Conservation (phyloP, 1,140 invertebrate genomes). For the Scaptomyza hsui region DNA sequence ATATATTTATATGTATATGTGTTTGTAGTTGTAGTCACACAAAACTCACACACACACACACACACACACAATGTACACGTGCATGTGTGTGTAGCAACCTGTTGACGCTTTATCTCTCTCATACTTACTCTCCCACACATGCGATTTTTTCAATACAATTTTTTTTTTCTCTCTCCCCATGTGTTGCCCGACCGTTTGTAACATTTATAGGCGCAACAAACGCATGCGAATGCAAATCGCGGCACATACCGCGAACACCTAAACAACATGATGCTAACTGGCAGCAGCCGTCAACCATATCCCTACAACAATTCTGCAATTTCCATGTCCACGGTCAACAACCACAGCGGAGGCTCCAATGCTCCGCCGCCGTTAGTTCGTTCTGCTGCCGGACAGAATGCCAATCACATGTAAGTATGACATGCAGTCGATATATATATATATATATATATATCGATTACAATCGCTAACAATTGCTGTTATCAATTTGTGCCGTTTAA, state of each 20-base stretch:
- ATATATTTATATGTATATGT: too few relatives aligned
- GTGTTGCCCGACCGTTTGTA: not conserved
- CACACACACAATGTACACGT: not conserved
- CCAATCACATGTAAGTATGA: slow-evolving; percentile 76
- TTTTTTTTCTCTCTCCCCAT: slow-evolving; percentile 8
- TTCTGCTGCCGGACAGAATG: slow-evolving; percentile 77
- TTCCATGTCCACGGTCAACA: slow-evolving; percentile 81
- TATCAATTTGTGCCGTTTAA: slow-evolving; percentile 38
- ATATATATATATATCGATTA: slow-evolving; percentile 13
- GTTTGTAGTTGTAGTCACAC: not conserved
- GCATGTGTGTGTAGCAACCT: slow-evolving; percentile 29
- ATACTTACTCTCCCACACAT: slow-evolving; percentile 8
- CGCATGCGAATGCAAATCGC: slow-evolving; percentile 71
- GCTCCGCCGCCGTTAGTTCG: slow-evolving; percentile 78
- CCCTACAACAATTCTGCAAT: slow-evolving; percentile 80
- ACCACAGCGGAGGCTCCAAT: slow-evolving; percentile 69
- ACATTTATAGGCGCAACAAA: slow-evolving; percentile 63
- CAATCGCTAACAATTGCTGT: slow-evolving; percentile 16
- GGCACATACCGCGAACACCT: slow-evolving; percentile 75
- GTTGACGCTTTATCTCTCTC: slow-evolving; percentile 33
- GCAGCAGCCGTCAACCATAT: slow-evolving; percentile 72
- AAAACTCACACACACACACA: not conserved
- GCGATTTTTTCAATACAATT: slow-evolving; percentile 22
- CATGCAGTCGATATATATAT: slow-evolving; percentile 25
- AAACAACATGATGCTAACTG: slow-evolving; percentile 76